Evolutionary conservation across 2,888 invertebrate species (phyloP).

Genomic region (Herminia tarsipennalis): DNA sequence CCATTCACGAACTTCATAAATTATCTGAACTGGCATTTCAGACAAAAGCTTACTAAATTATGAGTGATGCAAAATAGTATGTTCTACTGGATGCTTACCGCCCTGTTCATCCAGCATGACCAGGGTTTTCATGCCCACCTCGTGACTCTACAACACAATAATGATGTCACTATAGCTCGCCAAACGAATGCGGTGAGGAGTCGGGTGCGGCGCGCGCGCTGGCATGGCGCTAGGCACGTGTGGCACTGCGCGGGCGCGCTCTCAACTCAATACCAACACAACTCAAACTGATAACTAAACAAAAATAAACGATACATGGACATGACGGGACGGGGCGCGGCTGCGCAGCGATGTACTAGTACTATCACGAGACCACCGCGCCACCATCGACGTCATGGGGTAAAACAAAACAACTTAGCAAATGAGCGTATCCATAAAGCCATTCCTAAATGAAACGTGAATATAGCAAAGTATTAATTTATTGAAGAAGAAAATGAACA

Average conservation of each 20-base stretch:
- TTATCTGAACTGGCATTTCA: constrained; percentile 80
- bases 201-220: constrained; percentile 62
- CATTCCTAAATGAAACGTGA: constrained; percentile 83
- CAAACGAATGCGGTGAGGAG: constrained; percentile 76
- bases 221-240: constrained; percentile 39
- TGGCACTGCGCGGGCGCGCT: constrained; percentile 65
- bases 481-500: constrained; percentile 76
- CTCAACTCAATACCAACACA: constrained; percentile 70
- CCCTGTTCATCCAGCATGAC: constrained; percentile 99
- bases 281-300: constrained; percentile 78
- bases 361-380: constrained; percentile 46
- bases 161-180: constrained; percentile 86
- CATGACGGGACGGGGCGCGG: constrained; percentile 49
- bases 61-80: constrained; percentile 81
- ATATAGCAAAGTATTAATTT: constrained; percentile 75
- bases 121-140: constrained; percentile 99
- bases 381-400: constrained; percentile 54
- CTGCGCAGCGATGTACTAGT: constrained; percentile 9
- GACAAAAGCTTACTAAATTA: constrained; percentile 82
- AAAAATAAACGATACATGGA: constrained; percentile 72
- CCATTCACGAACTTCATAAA: constrained; percentile 75
- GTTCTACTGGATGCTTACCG: constrained; percentile 94
- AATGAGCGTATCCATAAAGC: constrained; percentile 81
- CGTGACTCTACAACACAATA: constrained; percentile 97
- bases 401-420: constrained; percentile 76